Conservation (phyloP, 1,140 invertebrate species). For the Anoplolepis gracilipes region DNA sequence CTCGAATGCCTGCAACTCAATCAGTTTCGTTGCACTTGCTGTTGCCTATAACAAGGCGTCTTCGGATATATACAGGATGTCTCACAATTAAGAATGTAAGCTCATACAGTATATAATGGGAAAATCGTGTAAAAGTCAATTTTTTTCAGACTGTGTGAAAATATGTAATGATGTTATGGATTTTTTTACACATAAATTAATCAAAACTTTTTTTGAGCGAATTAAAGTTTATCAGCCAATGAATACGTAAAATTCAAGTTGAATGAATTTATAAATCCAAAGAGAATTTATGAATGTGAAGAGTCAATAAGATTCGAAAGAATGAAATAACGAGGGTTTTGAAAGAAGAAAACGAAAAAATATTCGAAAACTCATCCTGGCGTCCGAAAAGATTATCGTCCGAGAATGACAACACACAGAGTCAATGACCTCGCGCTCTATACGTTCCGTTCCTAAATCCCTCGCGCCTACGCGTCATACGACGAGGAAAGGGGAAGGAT, state of each 20-base stretch:
- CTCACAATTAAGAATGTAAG: neutral
- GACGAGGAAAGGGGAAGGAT: constrained; percentile 14
- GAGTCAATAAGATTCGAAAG: neutral
- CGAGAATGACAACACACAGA: neutral
- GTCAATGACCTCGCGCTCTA: neutral
- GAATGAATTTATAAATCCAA: neutral
- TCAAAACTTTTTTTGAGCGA: neutral
- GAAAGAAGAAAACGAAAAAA: neutral
- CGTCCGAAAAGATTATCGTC: neutral
- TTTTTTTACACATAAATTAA: neutral
- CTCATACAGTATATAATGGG: neutral
- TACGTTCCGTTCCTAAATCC: neutral
- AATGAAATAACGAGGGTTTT: neutral
- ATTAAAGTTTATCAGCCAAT: neutral
- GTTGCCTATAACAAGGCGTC: constrained; percentile 45
- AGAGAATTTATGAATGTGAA: neutral
- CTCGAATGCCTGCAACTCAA: constrained; percentile 17
- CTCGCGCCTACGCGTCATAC: neutral
- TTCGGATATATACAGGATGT: neutral
- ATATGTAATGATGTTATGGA: neutral
- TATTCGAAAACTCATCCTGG: too few species aligned
- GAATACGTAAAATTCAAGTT: neutral
- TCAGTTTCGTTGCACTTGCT: neutral
- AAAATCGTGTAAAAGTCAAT: neutral
- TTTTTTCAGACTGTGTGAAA: neutral